A percentile compares a stretch with the other conserved stretches of the same genome.
Evolutionary conservation across 2,113 vertebrate species (phyloP).

Genomic region (Puntigrus tetrazona): DNA sequence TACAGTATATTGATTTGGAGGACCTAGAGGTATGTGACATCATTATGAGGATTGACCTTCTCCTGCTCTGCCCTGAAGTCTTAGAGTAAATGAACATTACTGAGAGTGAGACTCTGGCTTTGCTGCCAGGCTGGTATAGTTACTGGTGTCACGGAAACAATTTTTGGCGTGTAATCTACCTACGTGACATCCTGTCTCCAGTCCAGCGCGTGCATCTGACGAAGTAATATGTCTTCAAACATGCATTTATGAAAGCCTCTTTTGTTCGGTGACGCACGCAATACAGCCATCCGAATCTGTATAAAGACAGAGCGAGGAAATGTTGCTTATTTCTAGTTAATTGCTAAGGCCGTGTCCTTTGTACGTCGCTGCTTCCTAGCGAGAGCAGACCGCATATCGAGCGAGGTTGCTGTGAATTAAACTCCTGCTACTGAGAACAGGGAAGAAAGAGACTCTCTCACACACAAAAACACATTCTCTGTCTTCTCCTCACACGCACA

Average conservation of each 20-base stretch:
- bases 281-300: background rate
- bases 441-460: slow-evolving; percentile 55
- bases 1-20: slow-evolving; percentile 72
- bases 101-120: slow-evolving; percentile 27
- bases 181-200: slow-evolving; percentile 72
- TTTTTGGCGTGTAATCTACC: slow-evolving; percentile 76
- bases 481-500: background rate
- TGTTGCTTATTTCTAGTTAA: slow-evolving; percentile 56
- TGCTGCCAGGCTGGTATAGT: slow-evolving; percentile 46
- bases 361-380: slow-evolving; percentile 59
- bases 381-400: slow-evolving; percentile 65
- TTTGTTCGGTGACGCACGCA: background rate
- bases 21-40: slow-evolving; percentile 79
- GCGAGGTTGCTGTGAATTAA: slow-evolving; percentile 64
- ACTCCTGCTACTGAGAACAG: slow-evolving; percentile 68
- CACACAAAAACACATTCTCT: slow-evolving; percentile 38
- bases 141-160: slow-evolving; percentile 68
- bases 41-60: slow-evolving; percentile 79
- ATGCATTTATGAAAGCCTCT: background rate
- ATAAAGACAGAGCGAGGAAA: background rate
- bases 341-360: slow-evolving; percentile 67
- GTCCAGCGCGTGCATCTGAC: slow-evolving; percentile 35
- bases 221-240: slow-evolving; percentile 7
- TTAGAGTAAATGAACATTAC: slow-evolving; percentile 50
- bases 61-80: slow-evolving; percentile 77